Evolutionary conservation across 2,888 invertebrate genomes (phyloP).

Genomic region (Tholera decimalis): DNA sequence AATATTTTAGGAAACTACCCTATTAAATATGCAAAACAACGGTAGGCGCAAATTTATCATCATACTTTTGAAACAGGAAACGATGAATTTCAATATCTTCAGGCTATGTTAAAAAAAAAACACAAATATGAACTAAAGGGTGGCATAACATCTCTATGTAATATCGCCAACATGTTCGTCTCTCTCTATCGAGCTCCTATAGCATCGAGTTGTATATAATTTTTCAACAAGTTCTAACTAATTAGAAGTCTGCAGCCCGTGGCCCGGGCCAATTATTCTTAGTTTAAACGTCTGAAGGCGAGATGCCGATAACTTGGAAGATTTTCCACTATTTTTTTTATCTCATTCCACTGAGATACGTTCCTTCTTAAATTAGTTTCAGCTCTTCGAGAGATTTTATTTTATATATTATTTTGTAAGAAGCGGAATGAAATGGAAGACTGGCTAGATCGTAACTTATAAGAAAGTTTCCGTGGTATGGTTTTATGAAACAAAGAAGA

Average conservation of each 20-base stretch:
- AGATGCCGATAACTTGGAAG: conserved; percentile 61
- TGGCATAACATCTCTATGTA: conserved; percentile 61
- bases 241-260: conserved; percentile 67
- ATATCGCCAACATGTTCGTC: conserved; percentile 55
- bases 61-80: neutral
- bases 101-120: too few relatives aligned
- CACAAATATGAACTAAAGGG: too few relatives aligned
- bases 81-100: neutral
- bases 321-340: conserved; percentile 52
- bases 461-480: neutral
- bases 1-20: too few relatives aligned
- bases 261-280: conserved; percentile 74
- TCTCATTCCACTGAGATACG: conserved; percentile 44
- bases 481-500: neutral
- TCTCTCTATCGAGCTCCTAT: conserved; percentile 60
- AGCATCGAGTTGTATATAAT: conserved; percentile 71
- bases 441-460: neutral
- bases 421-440: neutral
- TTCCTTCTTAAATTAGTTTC: conserved; percentile 49
- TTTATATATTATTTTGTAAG: conserved; percentile 24
- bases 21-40: too few relatives aligned
- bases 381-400: conserved; percentile 9
- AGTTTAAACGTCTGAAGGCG: conserved; percentile 66
- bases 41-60: too few relatives aligned
- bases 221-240: conserved; percentile 80